Base-by-base conservation (phyloP, 1,140 invertebrate genomes). In the Euschistus heros region DNA sequence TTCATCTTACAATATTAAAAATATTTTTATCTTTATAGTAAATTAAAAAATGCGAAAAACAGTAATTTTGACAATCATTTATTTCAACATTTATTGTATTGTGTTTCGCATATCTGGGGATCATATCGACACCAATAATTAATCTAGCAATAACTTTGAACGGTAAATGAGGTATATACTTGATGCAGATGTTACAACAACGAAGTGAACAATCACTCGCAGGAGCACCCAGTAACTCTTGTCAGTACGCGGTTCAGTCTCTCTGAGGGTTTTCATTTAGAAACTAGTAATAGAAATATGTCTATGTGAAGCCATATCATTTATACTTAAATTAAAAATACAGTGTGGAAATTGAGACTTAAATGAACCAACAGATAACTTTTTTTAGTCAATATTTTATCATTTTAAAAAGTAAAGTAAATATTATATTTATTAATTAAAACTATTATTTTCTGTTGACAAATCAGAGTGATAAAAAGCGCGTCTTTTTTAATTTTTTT, bases 321-420 rank as follows among this genome's bases (percentile, higher is more conserved):
- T 47, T 63, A 27, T 27, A 33, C 17, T 62, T 62, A 62, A 60
- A 27, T n/a, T 50, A 6, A 50, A 50, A 50, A 37, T 37, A 18
- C 47, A 50, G 47, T 50, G 47, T 50, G 47, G n/a, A 50, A 57
- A 57, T 47, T 47, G 62, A 63, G 62, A 63, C 62, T 63, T 63
- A 50, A 63, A 63, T 50, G 62, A 63, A 63, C 62, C 62, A 63
- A 63, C 62, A 63, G 62, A 33, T 22, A 63, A 63, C 62, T 27
- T 46, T 47, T 62, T 22, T 63, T 63, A 63, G 62, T 63, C 62
- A 63, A 50, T 63, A 63, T 50, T 27, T 17, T 47, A 62, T 57
- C 54, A 57, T 57, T 57, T 57, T 50, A 57, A 57, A 57, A 22
- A 27, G 18, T 57, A 57, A 57, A 57, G 24, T 57, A 57, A 57